A percentile compares a stretch with the other conserved stretches of the same genome.
phyloP scores from a whole-genome alignment of 2,113 vertebrate genomes.

The Sterna hirundo region DNA sequence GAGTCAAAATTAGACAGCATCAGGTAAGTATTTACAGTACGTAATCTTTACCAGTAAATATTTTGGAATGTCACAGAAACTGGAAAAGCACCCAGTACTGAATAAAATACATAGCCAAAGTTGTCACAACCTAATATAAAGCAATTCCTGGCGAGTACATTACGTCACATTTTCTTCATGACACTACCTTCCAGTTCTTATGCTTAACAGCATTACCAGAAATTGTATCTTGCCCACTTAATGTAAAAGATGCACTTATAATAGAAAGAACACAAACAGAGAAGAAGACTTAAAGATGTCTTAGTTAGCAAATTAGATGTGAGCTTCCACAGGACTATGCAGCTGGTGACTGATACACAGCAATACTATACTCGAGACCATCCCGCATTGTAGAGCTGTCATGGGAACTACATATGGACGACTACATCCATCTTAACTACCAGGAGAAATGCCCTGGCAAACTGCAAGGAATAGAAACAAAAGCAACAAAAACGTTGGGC shows the following conservation, averaged over 20 bases:
- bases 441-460: not conserved
- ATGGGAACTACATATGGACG: not conserved
- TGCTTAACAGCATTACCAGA: not conserved
- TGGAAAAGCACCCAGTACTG: not conserved
- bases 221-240: not conserved
- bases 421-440: not conserved
- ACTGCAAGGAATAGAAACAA: not conserved
- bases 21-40: not conserved
- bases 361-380: accelerated
- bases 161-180: accelerated
- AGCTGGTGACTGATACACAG: not conserved
- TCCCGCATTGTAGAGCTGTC: not conserved
- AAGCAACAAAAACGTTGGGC: not conserved
- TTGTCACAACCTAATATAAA: not conserved
- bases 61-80: not conserved
- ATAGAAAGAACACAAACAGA: not conserved
- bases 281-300: not conserved
- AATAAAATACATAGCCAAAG: not conserved
- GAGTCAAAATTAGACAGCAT: not conserved
- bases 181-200: not conserved
- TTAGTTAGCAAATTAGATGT: not conserved
- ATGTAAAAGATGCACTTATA: not conserved
- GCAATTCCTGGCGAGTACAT: not conserved
- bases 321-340: not conserved
- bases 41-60: not conserved